Conservation (phyloP, 1,140 invertebrate species). For the Brachionus paranguensis region DNA sequence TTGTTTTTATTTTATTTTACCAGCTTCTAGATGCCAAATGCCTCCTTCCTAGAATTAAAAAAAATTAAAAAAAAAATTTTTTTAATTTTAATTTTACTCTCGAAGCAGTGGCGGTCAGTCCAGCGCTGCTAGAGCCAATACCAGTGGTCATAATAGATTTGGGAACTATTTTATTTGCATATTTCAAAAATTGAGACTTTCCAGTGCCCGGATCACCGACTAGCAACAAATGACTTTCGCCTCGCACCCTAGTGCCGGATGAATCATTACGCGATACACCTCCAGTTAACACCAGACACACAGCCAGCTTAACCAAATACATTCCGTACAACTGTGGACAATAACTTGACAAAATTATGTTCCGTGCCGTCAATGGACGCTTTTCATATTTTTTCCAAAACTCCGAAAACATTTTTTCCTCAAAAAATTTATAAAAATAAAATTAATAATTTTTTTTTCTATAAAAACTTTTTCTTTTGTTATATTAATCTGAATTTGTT, state of each 20-base stretch:
- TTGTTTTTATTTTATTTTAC: neutral
- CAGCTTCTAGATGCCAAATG: slow-evolving; percentile 54
- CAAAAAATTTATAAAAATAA: slow-evolving; percentile 41
- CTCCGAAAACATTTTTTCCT: slow-evolving; percentile 64
- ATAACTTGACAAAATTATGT: slow-evolving; percentile 72
- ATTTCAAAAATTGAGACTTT: slow-evolving; percentile 79
- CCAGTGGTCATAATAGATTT: slow-evolving; percentile 78
- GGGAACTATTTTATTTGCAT: slow-evolving; percentile 65
- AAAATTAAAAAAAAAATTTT: neutral
- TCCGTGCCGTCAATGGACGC: slow-evolving; percentile 65
- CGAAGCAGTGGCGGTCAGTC: slow-evolving; percentile 77
- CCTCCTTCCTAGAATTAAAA: slow-evolving; percentile 46
- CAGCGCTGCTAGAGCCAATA: slow-evolving; percentile 74
- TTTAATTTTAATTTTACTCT: slow-evolving; percentile 61
- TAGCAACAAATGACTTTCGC: slow-evolving; percentile 75
- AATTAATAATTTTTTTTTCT: neutral
- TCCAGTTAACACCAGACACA: slow-evolving; percentile 67
- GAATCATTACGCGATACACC: slow-evolving; percentile 59
- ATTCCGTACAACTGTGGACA: slow-evolving; percentile 82
- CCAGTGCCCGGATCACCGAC: slow-evolving; percentile 82
- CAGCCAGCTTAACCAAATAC: slow-evolving; percentile 76
- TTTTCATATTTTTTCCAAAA: slow-evolving; percentile 68
- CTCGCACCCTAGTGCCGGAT: slow-evolving; percentile 59
- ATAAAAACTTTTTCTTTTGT: neutral
- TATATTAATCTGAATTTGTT: slow-evolving; percentile 56